phyloP scores from a whole-genome alignment of 64 coral and sea anemone genomes.

The Montipora efflorescens region DNA sequence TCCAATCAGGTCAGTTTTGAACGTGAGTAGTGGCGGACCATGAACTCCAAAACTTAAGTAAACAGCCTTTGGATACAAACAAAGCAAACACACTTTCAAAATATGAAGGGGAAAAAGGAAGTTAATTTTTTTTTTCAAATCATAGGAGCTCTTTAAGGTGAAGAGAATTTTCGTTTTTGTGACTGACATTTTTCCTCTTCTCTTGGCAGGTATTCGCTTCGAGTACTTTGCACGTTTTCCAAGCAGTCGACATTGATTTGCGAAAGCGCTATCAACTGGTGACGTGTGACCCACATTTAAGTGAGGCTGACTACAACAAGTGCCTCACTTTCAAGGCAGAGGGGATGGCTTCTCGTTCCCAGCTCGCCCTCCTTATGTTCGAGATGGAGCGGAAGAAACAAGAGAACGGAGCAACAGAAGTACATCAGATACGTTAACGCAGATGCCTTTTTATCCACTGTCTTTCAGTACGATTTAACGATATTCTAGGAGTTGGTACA shows the following conservation, averaged over 20 bases:
- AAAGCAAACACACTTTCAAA: no score
- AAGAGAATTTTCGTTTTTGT: no score
- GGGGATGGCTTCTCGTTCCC: conserved; percentile 85
- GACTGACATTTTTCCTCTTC: neutral
- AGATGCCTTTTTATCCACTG: neutral
- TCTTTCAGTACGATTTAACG: neutral
- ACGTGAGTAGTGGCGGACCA: no score
- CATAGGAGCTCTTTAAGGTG: no score
- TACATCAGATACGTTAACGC: conserved; percentile 17
- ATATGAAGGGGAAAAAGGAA: no score
- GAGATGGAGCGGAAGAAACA: conserved; percentile 73
- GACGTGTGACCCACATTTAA: conserved; percentile 43
- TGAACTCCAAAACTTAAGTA: no score
- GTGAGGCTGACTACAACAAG: conserved; percentile 51
- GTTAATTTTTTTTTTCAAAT: no score
- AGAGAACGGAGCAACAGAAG: conserved; percentile 29
- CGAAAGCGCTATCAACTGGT: conserved; percentile 59
- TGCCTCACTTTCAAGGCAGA: conserved; percentile 78
- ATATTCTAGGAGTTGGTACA: neutral
- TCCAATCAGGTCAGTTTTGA: no score
- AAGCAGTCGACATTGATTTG: conserved; percentile 89
- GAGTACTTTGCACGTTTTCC: conserved; percentile 79
- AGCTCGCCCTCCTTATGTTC: conserved; percentile 87
- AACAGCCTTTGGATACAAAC: no score
- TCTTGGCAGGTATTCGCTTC: conserved; percentile 53